Base-by-base conservation (phyloP, 2,797 vertebrate genomes). In the Ctenosaura bakeri region DNA sequence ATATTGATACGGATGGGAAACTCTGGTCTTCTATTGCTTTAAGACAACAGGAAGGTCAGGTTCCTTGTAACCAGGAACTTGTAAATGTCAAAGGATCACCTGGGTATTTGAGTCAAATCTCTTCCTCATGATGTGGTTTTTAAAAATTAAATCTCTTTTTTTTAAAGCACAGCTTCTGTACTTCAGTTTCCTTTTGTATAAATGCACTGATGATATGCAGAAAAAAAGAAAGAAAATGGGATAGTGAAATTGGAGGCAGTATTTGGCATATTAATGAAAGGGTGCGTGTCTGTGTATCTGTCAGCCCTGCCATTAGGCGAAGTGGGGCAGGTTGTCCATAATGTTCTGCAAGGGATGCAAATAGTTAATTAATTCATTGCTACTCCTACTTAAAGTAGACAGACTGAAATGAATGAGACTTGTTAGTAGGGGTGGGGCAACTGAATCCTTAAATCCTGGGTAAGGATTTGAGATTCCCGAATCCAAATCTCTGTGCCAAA, bases 31-130 rank as follows among this genome's bases (percentile, higher is more conserved):
- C 90, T 14, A 0, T 87, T 79, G 1, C 76, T 89, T 73, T n/a
- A 59, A 26, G 81, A 66, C 14, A 83, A 69, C 74, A 81, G 6
- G 26, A 93, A 94, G 79, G 82, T 87, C 73, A 85, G 83, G 88
- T 93, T 87, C 64, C 64, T 83, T 56, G 90, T 90, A 88, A 89
- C 0, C 77, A 91, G 85, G 42, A 64, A 91, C 91, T 94, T 91
- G 84, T 87, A 74, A 35, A 42, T 94, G 93, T 94, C 24, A 82
- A 89, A 77, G 12, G 22, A 42, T 90, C 42, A 89, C 94, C 91
- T 89, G 86, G 76, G 91, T 88, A 7, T 78, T 81, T 26, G 88
- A 92, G 64, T 71, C 85, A 76, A 87, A 59, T 5, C 0, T 78
- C 3, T 9, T 5, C 0, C 0, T 0, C 7, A 32, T 54, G 18